Base-by-base conservation (phyloP, 2,888 invertebrate genomes). In the Xiphydria camelus region DNA sequence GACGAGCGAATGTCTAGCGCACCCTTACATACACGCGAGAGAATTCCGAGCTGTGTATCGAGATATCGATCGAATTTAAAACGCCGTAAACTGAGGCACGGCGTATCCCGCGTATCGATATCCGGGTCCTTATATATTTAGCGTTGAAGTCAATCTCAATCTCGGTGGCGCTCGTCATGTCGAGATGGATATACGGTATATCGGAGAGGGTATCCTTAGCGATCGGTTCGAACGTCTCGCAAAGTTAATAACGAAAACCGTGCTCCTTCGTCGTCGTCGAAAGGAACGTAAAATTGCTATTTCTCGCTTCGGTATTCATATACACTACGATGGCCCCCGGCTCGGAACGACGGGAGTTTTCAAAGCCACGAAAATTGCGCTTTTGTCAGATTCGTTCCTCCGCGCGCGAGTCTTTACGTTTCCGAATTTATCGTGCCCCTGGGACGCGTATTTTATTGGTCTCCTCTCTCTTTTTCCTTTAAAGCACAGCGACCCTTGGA, bases 401-500 rank as follows among this genome's bases (percentile, higher is more conserved):
- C 49, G 43, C 35, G 39, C 10, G n/a, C n/a, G n/a, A n/a, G n/a
- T n/a, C n/a, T n/a, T n/a, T n/a, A n/a, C n/a, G n/a, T n/a, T n/a
- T n/a, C n/a, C n/a, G n/a, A n/a, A n/a, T n/a, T n/a, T n/a, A n/a
- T n/a, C n/a, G n/a, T n/a, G n/a, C n/a, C n/a, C n/a, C n/a, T n/a
- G n/a, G n/a, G n/a, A n/a, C n/a, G n/a, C n/a, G n/a, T n/a, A n/a
- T n/a, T n/a, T n/a, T n/a, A n/a, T n/a, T n/a, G n/a, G n/a, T n/a
- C n/a, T 40, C 40, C 58, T 59, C 56, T 59, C 55, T 60, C 57
- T 54, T 41, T 54, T 51, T 47, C 56, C 56, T 56, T 58, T 54
- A 54, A 51, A 49, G 53, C 42, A 41, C 54, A 46, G 47, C 52
- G 52, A 57, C n/a, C n/a, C n/a, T n/a, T n/a, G n/a, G n/a, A n/a